Base-by-base conservation (phyloP, 2,797 vertebrate genomes). In the Eupleurogrammus muticus region DNA sequence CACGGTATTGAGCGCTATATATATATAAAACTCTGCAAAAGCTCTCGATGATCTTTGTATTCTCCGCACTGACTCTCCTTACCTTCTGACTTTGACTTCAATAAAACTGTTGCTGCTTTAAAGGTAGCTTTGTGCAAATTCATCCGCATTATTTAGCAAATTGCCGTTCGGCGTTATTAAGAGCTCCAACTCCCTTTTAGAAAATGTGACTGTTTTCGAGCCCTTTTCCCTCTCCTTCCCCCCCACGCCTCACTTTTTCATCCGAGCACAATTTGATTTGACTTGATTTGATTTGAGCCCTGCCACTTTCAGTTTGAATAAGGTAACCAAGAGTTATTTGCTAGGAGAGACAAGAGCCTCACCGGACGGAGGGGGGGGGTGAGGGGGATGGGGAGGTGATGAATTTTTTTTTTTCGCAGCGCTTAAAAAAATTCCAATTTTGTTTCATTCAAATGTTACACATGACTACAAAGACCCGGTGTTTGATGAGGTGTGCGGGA, bases 271-370 rank as follows among this genome's bases (percentile, higher is more conserved):
- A 80, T 87, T 88, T 83, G 84, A 89, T 91, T 88, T 90, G 85
- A 90, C 87, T 80, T 87, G 90, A 92, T 93, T 84, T 90, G 86
- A 91, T 87, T 84, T 84, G 87, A 92, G 85, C 77, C 77, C 83
- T 89, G 89, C 87, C 89, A 85, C 88, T 89, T 91, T 84, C 80
- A 76, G 77, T 91, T 88, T 89, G 83, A 82, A 79, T 83, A 79
- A 75, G 87, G 80, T 85, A 84, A 86, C 83, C 80, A 62, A 60
- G 82, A 80, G 79, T 81, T 88, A 81, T 89, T 92, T 89, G 85
- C 87, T 64, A 23, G 75, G 74, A 80, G 74, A 88, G 89, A 86
- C 82, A 70, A 82, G 75, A 66, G 73, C 71, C 84, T 81, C 56
- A 0, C 56, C 44, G 58, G 71, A 71, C 44, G 19, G 57, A 54